phyloP scores from a whole-genome alignment of 2,113 vertebrate species.

The Hyaena hyaena region DNA sequence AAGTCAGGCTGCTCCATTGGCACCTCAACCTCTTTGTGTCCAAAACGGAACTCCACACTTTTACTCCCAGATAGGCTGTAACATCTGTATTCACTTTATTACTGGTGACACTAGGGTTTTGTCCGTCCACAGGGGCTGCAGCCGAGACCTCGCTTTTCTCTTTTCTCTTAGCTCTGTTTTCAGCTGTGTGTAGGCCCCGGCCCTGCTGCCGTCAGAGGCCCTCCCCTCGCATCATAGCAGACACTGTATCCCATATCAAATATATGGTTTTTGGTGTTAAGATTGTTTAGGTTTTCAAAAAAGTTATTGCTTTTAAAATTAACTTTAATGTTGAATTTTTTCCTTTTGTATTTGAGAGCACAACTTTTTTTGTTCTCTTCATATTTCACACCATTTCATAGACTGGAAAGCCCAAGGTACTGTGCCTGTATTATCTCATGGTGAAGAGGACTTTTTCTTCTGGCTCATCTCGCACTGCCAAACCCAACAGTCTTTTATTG shows the following conservation, averaged over 20 bases:
- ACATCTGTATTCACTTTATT: background rate
- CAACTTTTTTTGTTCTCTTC: background rate
- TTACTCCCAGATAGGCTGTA: background rate
- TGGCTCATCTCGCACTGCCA: background rate
- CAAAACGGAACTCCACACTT: background rate
- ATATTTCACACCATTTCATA: background rate
- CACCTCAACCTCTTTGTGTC: background rate
- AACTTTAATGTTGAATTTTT: background rate
- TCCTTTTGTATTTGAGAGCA: background rate
- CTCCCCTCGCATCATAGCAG: background rate
- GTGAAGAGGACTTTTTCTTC: background rate
- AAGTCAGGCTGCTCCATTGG: background rate
- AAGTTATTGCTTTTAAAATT: slow-evolving; percentile 29
- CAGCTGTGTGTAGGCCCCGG: background rate
- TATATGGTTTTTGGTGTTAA: background rate
- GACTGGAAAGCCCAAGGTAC: background rate
- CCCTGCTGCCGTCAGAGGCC: background rate
- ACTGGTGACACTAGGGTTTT: background rate
- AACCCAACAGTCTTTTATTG: background rate
- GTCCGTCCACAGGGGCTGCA: background rate
- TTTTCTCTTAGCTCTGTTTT: background rate
- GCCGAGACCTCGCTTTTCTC: background rate
- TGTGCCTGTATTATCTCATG: background rate
- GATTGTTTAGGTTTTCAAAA: background rate
- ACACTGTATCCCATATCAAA: background rate